phyloP scores from a whole-genome alignment of 2,113 vertebrate species.

The Engraulis encrasicolus region DNA sequence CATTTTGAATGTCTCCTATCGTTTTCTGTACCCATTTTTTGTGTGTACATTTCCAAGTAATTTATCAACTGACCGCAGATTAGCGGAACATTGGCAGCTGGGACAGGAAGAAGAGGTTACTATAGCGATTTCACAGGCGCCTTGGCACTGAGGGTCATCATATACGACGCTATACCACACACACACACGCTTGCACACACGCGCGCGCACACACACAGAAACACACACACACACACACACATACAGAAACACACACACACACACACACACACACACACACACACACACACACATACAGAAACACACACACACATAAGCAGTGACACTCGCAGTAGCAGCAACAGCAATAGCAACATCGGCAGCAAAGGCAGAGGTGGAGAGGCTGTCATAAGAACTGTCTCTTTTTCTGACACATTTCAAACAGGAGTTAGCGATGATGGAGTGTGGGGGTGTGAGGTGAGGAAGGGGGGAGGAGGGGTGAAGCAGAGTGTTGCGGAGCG shows the following conservation, averaged over 20 bases:
- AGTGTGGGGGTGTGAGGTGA: not conserved
- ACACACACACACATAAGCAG: not conserved
- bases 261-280: slow-evolving; percentile 12
- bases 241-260: too few species aligned
- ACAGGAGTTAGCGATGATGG: slow-evolving; percentile 9
- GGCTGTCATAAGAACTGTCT: slow-evolving; percentile 10
- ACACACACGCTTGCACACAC: slow-evolving; percentile 15
- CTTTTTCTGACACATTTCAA: slow-evolving; percentile 1
- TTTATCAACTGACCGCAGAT: not conserved
- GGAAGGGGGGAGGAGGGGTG: too few species aligned
- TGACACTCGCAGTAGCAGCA: not conserved
- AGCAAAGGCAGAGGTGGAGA: not conserved
- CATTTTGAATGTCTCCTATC: not conserved
- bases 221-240: not conserved
- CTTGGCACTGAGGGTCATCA: not conserved
- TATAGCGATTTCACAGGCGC: not conserved
- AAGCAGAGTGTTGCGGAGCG: too few species aligned
- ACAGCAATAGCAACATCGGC: not conserved
- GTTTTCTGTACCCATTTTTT: not conserved
- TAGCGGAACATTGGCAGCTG: not conserved
- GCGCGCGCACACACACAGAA: not conserved
- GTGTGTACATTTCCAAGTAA: not conserved
- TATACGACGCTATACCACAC: too few species aligned
- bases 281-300: slow-evolving; percentile 1
- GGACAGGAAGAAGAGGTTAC: slow-evolving; percentile 25